Percentiles rank a stretch among this genome's conserved stretches.
phyloP scores from a whole-genome alignment of 2,113 vertebrate genomes.

The Strix aluco region DNA sequence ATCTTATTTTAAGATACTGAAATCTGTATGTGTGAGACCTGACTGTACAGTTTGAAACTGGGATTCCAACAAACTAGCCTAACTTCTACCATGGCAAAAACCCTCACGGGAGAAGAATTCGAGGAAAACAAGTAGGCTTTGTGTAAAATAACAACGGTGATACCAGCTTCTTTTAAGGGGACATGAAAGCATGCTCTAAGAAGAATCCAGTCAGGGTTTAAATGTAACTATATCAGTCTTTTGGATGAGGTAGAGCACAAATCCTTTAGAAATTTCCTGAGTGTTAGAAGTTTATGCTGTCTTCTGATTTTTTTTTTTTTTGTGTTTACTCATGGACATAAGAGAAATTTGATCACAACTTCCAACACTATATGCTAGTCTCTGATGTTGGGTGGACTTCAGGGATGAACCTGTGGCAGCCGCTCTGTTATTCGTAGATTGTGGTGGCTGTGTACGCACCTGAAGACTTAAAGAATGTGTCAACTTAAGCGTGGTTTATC shows the following conservation, averaged over 20 bases:
- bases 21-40: background rate
- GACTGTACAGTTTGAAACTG: background rate
- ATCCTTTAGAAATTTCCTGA: background rate
- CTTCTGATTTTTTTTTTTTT: background rate
- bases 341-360: background rate
- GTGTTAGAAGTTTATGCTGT: background rate
- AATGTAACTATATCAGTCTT: accelerated
- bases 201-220: background rate
- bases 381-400: accelerated
- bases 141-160: accelerated
- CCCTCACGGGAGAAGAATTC: background rate
- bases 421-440: accelerated
- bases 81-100: background rate
- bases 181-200: accelerated
- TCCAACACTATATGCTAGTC: accelerated
- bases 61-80: background rate
- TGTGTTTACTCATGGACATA: accelerated
- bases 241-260: background rate
- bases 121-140: background rate
- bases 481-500: background rate
- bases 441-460: background rate
- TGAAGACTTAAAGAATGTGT: background rate
- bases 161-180: background rate
- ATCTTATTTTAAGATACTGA: background rate
- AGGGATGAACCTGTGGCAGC: background rate